Evolutionary conservation across 2,888 invertebrate genomes (phyloP).

Genomic region (Oegoconia quadripuncta): DNA sequence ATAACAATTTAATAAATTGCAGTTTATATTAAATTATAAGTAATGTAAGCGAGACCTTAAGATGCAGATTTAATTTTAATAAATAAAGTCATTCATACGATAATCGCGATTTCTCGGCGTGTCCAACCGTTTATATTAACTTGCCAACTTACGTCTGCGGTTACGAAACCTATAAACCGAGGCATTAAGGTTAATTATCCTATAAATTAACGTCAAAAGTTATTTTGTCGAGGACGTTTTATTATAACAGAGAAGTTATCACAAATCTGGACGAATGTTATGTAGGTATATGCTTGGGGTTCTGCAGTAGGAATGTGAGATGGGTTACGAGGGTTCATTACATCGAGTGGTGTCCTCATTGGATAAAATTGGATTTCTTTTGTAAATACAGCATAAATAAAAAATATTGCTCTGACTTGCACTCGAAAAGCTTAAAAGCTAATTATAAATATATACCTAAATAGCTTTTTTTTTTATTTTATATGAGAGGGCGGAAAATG

Average conservation of each 20-base stretch:
- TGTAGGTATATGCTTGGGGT: slow-evolving; percentile 14
- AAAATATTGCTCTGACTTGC: no score
- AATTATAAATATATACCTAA: no score
- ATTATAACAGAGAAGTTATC: slow-evolving; percentile 22
- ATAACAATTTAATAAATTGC: no score
- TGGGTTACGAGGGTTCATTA: no score
- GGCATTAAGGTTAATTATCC: slow-evolving; percentile 8
- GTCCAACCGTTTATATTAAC: slow-evolving; percentile 28
- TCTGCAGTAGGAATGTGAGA: no score
- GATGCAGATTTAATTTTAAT: slow-evolving; percentile 46
- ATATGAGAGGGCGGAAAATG: no score
- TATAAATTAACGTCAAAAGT: slow-evolving; percentile 2
- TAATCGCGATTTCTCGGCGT: slow-evolving; percentile 41
- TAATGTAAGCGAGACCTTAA: slow-evolving; percentile 32
- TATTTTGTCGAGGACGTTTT: slow-evolving; percentile 15
- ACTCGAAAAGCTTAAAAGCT: no score
- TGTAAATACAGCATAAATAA: no score
- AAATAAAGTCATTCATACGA: slow-evolving; percentile 51
- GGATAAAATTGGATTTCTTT: no score
- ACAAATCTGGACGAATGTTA: slow-evolving; percentile 20
- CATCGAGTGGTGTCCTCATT: no score
- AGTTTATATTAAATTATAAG: slow-evolving; percentile 6
- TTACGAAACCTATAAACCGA: not conserved
- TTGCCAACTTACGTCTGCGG: slow-evolving; percentile 21
- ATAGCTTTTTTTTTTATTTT: no score